These are phyloP conservation scores for Cyanoderma ruficeps DNA, from an alignment of 2,113 vertebrate genomes.

Conservation along the genomic window DNA sequence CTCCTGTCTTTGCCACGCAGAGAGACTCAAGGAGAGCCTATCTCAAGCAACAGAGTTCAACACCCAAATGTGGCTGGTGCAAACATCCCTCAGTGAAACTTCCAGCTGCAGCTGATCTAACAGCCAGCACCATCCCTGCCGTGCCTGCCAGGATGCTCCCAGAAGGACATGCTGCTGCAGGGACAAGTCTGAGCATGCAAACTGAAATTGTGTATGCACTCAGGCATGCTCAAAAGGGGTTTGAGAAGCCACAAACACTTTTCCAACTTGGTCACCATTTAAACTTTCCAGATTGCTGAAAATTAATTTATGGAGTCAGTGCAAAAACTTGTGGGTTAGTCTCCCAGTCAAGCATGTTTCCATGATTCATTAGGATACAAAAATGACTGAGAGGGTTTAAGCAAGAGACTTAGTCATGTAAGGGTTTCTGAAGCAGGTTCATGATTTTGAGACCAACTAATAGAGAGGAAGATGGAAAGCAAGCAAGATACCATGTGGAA, in stretches of 20 bases:
- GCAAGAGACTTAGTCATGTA: neutral
- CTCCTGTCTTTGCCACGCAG: neutral
- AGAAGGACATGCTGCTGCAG: neutral
- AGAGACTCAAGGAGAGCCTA: neutral
- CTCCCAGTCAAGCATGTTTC: neutral
- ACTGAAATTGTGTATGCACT: fast-evolving
- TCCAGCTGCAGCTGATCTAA: neutral
- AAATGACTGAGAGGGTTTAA: neutral
- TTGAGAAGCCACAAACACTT: neutral
- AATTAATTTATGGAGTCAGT: neutral
- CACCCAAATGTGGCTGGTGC: neutral
- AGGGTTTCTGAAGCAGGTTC: neutral
- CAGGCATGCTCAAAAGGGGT: neutral
- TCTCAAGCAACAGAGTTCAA: neutral
- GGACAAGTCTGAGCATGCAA: neutral
- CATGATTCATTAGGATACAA: neutral
- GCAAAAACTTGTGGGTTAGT: neutral
- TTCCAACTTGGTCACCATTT: neutral
- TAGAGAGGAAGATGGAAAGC: neutral
- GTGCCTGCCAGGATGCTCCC: neutral
- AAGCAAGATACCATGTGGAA: neutral
- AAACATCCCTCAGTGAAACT: neutral
- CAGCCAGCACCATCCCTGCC: neutral
- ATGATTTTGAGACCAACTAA: neutral
- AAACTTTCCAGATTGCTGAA: neutral